Evolutionary conservation across 2,888 invertebrate species (phyloP), one percentile per base, ranked within the genome.

Genomic region (Andrena haemorrhoa): DNA sequence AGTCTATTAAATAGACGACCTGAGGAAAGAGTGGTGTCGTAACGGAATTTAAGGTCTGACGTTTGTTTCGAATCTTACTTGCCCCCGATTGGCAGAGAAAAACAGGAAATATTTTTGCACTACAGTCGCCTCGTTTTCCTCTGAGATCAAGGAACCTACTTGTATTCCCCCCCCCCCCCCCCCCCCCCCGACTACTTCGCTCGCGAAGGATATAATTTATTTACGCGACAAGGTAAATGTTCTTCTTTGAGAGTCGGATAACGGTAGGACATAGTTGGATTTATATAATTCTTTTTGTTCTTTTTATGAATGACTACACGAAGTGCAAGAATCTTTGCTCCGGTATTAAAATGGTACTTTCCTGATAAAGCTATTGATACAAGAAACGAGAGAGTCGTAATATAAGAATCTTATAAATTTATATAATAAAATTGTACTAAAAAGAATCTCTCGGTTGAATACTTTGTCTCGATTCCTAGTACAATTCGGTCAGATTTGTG

Each of bases 1-100:
- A 97, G 91, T 97, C 97, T 35, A 97, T 95, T 68, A 97, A 94
- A 89, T 95, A 96, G 92, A 96, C 94, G 69, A 87, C 95, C 96
- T 96, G 93, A 89, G 51, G 23, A 26, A 56, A 85, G 79, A 71
- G 73, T 53, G 51, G 64, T 69, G 64, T 35, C 16, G 26, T 77
- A 72, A 47, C 16, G 51, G 53, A 75, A 56, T 29, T 41, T 65
- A 68, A 81, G 64, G 68, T 64, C 63, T 65, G 26, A 56, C 69
- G 51, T 35, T 56, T 76, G 64, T 71, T 65, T 33, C 35, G 8
- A 76, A 71, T 70, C 68, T n/a, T 76, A 78, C 68, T 56, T 41
- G 33, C 49, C 33, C 53, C 41, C 41, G 41, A 41, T 41, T 41
- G 41, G 35, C 31, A 60, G 47, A 47, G 23, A 74, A 20, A 63